Percentiles rank a stretch among this genome's conserved stretches.
Conservation (phyloP, 2,797 vertebrate genomes). For the Syngnathus rostellatus region DNA sequence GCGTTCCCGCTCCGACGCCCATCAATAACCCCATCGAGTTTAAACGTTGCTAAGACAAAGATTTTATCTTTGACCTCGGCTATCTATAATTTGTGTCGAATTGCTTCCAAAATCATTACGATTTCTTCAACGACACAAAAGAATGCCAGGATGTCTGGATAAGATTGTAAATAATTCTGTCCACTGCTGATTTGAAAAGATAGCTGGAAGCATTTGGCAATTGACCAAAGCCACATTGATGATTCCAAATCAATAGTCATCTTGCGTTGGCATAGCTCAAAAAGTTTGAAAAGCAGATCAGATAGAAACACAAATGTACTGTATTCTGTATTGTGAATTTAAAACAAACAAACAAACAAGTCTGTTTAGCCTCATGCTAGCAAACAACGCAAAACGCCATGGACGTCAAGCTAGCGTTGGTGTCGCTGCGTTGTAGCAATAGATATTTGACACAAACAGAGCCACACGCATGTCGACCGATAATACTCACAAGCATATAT, state of each 20-base stretch:
- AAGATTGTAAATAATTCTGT: not conserved
- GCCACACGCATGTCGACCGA: no score
- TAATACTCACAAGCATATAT: no score
- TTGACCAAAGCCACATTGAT: not conserved
- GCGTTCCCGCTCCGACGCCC: not conserved
- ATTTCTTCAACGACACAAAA: not conserved
- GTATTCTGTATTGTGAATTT: no score
- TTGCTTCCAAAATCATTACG: constrained; percentile 1
- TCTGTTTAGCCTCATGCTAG: no score
- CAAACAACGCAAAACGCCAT: no score
- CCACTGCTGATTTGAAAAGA: not conserved
- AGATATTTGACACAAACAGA: no score
- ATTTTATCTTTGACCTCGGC: not conserved
- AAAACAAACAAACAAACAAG: no score
- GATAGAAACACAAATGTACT: no score
- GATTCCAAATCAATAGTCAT: not conserved
- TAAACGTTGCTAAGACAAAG: not conserved
- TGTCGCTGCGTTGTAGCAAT: no score
- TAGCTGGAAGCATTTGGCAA: not conserved
- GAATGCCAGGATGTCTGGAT: not conserved
- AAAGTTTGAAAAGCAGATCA: not conserved
- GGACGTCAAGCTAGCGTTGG: no score
- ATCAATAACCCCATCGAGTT: not conserved
- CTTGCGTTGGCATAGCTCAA: not conserved
- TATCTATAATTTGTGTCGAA: not conserved